Evolutionary conservation across 2,113 vertebrate genomes (phyloP), one percentile per base, ranked within the genome.

Genomic region (Dascyllus trimaculatus): DNA sequence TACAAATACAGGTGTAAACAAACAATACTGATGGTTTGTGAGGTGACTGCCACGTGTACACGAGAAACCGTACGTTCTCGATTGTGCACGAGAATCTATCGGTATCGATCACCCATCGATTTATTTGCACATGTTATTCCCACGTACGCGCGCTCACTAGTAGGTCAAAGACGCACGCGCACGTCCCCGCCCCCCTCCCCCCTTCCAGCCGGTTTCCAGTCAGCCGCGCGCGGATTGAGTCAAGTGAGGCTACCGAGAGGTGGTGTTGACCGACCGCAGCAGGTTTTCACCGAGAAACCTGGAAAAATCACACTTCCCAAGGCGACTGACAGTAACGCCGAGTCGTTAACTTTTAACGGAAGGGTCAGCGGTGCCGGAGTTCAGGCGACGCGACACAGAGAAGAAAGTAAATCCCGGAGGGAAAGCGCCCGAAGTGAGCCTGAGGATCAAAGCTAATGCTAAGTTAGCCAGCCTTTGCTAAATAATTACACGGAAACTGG

Each of bases 201-300:
- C 89, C 85, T 68, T 77, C 24, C 68, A 83, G 75, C 89, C 86
- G 85, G 87, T 89, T 83, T 73, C 80, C 89, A 90, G 84, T 91
- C 84, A 89, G 79, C 89, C 89, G 91, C 91, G 93, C 93, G 92
- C 91, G 91, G 91, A 92, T 89, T 86, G 90, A 93, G 89, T 89
- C 91, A 88, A 93, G 91, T 71, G 88, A 90, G 84, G 76, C 89
- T 90, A 91, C 85, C 89, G 88, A 84, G 89, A 92, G 90, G 91
- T 90, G 90, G 92, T 90, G 84, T 88, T 88, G 91, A 91, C 89
- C 82, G 68, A 89, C 89, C 91, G 91, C 85, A 73, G 89, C 89
- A 82, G 92, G 92, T 91, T 94, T 91, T 92, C 86, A 78, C 3
- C 24, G 71, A 65, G 87, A 90, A 94, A 91, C 88, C 91, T 89